Evolutionary conservation across 30 jellyfish, hydroid and myxozoan species (phyloP).

Genomic region (Pseudorhiza aurosa): DNA sequence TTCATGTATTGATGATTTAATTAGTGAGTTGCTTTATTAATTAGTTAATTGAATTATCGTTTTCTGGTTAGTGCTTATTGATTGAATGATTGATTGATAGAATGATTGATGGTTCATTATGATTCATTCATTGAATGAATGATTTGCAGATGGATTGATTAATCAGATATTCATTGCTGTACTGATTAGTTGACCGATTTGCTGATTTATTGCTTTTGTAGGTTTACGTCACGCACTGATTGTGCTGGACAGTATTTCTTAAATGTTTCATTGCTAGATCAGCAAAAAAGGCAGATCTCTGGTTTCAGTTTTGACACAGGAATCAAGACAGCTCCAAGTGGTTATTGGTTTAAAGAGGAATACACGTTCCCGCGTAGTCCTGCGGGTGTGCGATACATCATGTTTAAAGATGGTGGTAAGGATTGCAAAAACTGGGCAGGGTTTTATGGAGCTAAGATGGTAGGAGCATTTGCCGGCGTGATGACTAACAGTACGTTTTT

Average conservation of each 20-base stretch:
- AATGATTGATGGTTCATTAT: too few relatives aligned
- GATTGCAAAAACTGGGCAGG: conserved; percentile 70
- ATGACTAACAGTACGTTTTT: conserved; percentile 14
- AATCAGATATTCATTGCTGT: too few relatives aligned
- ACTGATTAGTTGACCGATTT: too few relatives aligned
- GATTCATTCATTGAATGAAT: too few relatives aligned
- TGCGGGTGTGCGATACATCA: conserved; percentile 60
- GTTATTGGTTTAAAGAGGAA: conserved; percentile 53
- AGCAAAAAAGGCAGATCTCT: conserved; percentile 27
- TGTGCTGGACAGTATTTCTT: conserved; percentile 58
- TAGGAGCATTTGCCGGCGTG: conserved; percentile 72
- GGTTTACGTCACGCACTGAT: conserved; percentile 65
- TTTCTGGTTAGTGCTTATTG: too few relatives aligned
- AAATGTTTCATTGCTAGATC: conserved; percentile 49
- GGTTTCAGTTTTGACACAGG: conserved; percentile 33
- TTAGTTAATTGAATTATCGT: too few relatives aligned
- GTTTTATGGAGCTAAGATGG: conserved; percentile 64
- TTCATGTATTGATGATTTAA: too few relatives aligned
- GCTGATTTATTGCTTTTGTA: too few relatives aligned
- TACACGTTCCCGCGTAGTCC: conserved; percentile 40
- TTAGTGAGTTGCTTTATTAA: too few relatives aligned
- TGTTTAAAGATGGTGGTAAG: conserved; percentile 60
- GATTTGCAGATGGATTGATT: too few relatives aligned
- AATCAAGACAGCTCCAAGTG: conserved; percentile 35
- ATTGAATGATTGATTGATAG: neutral